Percentiles rank a stretch among this genome's conserved stretches.
phyloP scores from a whole-genome alignment of 2,888 invertebrate species.

The Nephrotoma guestfalica region DNA sequence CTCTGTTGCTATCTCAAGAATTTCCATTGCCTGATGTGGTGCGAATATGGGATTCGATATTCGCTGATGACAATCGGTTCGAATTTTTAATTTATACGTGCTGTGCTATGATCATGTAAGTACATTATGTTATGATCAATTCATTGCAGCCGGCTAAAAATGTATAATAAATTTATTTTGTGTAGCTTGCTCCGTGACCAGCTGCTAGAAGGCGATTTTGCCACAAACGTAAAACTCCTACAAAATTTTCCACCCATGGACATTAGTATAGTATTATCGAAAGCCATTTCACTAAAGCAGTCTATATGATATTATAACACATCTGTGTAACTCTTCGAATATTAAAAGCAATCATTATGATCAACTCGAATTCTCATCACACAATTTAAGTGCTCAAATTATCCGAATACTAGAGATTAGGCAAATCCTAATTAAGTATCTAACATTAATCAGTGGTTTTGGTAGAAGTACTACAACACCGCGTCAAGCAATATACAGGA shows the following conservation, averaged over 20 bases:
- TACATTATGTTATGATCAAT: constrained; percentile 17
- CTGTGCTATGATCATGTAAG: constrained; percentile 96
- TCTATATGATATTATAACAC: not conserved
- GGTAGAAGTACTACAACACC: not conserved
- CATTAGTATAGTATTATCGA: constrained; percentile 66
- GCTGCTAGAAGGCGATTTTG: constrained; percentile 78
- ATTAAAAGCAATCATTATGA: constrained; percentile 13
- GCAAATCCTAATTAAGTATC: not conserved
- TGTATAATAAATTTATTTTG: not conserved
- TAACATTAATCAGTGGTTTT: not conserved
- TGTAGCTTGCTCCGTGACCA: constrained; percentile 67
- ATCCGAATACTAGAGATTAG: not conserved
- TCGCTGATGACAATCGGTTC: constrained; percentile 81
- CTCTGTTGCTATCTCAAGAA: constrained; percentile 89
- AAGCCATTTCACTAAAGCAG: constrained; percentile 33
- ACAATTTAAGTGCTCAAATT: not conserved
- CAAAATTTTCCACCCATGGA: constrained; percentile 88
- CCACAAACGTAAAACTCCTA: constrained; percentile 82
- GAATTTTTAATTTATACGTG: constrained; percentile 84
- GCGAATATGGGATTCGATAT: constrained; percentile 92
- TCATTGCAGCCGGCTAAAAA: not conserved
- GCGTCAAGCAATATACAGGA: not conserved
- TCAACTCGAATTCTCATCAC: not conserved
- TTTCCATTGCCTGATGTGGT: constrained; percentile 95
- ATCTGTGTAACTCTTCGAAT: not conserved